Percentiles rank a stretch among this genome's conserved stretches.
Evolutionary conservation across 53 echinoderm and acorn worm genomes (phyloP).

Genomic region (Paracentrotus lividus): DNA sequence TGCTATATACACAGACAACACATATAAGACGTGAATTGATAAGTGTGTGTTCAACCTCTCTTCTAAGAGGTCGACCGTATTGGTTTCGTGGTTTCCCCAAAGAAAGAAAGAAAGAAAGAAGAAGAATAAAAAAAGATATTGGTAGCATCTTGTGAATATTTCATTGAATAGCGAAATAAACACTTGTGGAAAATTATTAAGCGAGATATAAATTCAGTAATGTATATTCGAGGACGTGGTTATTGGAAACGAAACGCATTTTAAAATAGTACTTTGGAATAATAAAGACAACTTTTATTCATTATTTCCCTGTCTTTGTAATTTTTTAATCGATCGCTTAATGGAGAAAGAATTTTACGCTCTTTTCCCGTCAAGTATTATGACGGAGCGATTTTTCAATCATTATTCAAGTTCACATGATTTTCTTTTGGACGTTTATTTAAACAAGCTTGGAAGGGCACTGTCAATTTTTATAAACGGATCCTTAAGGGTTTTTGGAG

Average conservation of each 20-base stretch:
- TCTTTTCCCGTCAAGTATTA: not conserved
- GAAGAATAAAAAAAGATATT: not conserved
- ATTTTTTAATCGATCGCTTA: not conserved
- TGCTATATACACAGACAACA: constrained; percentile 30
- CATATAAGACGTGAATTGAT: not conserved
- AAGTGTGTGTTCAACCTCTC: constrained; percentile 62
- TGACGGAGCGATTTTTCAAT: not conserved
- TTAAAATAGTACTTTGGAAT: not conserved
- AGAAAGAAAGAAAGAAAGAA: not conserved
- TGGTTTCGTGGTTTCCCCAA: constrained; percentile 1
- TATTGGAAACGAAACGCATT: not conserved
- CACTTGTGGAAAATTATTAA: not conserved
- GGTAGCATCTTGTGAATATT: not conserved
- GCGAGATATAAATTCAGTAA: constrained; percentile 3
- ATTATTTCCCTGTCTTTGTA: not conserved
- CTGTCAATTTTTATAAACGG: too few relatives aligned
- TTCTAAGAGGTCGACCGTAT: constrained; percentile 13
- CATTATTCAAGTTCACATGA: not conserved
- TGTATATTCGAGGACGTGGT: not conserved
- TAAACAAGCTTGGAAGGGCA: too few relatives aligned
- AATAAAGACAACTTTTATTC: not conserved
- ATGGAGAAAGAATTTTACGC: not conserved
- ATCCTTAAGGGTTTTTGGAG: not conserved
- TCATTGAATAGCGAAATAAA: not conserved
- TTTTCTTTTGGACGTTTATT: too few relatives aligned